phyloP scores from a whole-genome alignment of 2,797 vertebrate species.

The Cyprinodon diabolis region DNA sequence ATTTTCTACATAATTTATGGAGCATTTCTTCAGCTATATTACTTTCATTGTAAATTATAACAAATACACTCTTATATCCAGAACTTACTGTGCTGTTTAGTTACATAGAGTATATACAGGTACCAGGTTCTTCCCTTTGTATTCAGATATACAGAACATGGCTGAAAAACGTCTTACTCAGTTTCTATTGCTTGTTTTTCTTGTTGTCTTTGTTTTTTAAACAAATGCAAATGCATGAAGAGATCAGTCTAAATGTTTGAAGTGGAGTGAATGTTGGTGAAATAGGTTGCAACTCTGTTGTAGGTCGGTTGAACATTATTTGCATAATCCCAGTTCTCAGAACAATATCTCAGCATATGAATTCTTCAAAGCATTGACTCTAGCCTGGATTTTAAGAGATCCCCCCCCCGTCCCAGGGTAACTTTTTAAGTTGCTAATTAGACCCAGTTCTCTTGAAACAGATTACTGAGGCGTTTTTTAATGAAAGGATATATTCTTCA shows the following conservation, averaged over 20 bases:
- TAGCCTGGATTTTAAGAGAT: not conserved
- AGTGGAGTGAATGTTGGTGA: slow-evolving; percentile 48
- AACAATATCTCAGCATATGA: slow-evolving; percentile 1
- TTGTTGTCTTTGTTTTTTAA: not conserved
- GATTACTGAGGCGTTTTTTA: slow-evolving; percentile 25
- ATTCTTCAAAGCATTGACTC: slow-evolving; percentile 39
- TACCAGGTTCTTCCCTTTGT: not conserved
- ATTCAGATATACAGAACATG: not conserved
- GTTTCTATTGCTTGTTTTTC: too few relatives aligned
- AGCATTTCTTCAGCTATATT: not conserved
- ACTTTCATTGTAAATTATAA: not conserved
- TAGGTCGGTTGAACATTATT: slow-evolving; percentile 13
- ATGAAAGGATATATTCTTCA: slow-evolving; percentile 17
- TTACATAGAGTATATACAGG: not conserved
- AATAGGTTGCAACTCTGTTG: slow-evolving; percentile 34
- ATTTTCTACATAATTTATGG: too few relatives aligned
- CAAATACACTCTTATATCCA: not conserved
- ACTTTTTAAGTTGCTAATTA: slow-evolving; percentile 28
- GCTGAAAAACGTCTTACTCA: not conserved
- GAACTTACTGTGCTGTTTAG: not conserved
- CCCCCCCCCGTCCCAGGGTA: slow-evolving; percentile 12
- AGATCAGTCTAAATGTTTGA: slow-evolving; percentile 26
- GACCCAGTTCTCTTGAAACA: slow-evolving; percentile 30
- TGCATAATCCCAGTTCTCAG: slow-evolving; percentile 35
- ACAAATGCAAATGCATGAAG: slow-evolving; percentile 16